Evolutionary conservation across 2,113 vertebrate species (phyloP).

Genomic region (Lophura nycthemera): DNA sequence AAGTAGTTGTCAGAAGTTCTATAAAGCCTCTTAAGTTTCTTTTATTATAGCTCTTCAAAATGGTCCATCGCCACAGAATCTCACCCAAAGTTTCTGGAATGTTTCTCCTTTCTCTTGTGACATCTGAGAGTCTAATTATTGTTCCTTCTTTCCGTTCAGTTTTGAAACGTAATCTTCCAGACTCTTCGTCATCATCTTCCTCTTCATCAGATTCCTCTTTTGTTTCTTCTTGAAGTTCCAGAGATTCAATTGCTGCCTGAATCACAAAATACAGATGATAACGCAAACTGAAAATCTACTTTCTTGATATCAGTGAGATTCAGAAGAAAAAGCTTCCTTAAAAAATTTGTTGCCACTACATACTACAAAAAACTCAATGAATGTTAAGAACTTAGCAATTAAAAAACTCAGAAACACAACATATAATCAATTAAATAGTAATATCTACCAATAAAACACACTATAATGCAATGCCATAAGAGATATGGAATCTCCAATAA

Average conservation of each 20-base stretch:
- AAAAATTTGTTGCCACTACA: not conserved
- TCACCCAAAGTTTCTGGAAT: constrained; percentile 98
- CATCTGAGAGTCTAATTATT: constrained; percentile 90
- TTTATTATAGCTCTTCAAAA: not conserved
- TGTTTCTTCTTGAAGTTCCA: constrained; percentile 79
- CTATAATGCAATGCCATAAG: not conserved
- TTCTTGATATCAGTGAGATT: not conserved
- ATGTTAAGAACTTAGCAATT: not conserved
- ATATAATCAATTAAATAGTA: not conserved
- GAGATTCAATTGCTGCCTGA: constrained; percentile 83
- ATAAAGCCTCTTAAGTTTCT: not conserved
- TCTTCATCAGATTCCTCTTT: constrained; percentile 92
- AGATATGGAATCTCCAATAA: not conserved
- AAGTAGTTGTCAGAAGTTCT: not conserved
- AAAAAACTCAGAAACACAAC: not conserved
- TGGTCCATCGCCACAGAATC: not conserved
- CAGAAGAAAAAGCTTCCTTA: not conserved
- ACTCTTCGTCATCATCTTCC: constrained; percentile 92
- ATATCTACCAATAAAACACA: not conserved
- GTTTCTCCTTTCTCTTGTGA: constrained; percentile 89
- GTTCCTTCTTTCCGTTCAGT: constrained; percentile 94
- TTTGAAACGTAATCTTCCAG: constrained; percentile 92
- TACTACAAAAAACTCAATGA: not conserved
- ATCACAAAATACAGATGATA: not conserved
- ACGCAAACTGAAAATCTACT: not conserved